phyloP scores from a whole-genome alignment of 2,797 vertebrate genomes.

The Pangasius mekongensis region DNA sequence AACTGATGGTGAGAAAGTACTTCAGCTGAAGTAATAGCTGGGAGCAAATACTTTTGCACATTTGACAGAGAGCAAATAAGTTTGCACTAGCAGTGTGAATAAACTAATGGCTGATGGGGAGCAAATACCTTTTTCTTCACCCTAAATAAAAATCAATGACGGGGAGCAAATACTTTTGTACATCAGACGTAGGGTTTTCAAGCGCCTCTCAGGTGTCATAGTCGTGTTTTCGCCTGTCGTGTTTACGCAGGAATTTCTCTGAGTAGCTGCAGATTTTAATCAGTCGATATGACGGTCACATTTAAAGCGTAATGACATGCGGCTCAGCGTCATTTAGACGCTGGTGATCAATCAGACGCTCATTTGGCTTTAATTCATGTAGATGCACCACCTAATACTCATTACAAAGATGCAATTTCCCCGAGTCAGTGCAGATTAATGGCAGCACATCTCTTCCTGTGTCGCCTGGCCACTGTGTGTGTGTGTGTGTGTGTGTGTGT shows the following conservation, averaged over 20 bases:
- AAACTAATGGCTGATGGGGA: background rate
- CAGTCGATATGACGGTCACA: constrained; percentile 83
- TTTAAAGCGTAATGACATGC: constrained; percentile 81
- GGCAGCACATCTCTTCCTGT: constrained; percentile 73
- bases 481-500: constrained; percentile 62
- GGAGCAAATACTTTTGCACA: background rate
- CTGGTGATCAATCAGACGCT: constrained; percentile 81
- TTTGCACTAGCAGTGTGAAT: background rate
- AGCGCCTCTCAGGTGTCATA: background rate
- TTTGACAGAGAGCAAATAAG: background rate
- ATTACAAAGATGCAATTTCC: constrained; percentile 88
- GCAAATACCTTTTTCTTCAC: background rate
- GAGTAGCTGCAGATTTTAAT: constrained; percentile 71
- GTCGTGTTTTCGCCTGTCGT: constrained; percentile 19
- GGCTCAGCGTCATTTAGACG: constrained; percentile 76
- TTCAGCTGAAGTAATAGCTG: background rate
- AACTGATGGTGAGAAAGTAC: too few species aligned
- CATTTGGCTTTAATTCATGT: constrained; percentile 87
- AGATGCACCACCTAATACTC: constrained; percentile 87
- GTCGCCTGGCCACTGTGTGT: constrained; percentile 68
- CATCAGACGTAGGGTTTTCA: background rate
- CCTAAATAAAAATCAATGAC: background rate
- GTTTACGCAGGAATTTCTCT: constrained; percentile 46
- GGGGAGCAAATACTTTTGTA: background rate
- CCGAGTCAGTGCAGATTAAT: constrained; percentile 84